A percentile compares a stretch with the other conserved stretches of the same genome.
phyloP scores from a whole-genome alignment of 2,113 vertebrate genomes.

The Phainopepla nitens region DNA sequence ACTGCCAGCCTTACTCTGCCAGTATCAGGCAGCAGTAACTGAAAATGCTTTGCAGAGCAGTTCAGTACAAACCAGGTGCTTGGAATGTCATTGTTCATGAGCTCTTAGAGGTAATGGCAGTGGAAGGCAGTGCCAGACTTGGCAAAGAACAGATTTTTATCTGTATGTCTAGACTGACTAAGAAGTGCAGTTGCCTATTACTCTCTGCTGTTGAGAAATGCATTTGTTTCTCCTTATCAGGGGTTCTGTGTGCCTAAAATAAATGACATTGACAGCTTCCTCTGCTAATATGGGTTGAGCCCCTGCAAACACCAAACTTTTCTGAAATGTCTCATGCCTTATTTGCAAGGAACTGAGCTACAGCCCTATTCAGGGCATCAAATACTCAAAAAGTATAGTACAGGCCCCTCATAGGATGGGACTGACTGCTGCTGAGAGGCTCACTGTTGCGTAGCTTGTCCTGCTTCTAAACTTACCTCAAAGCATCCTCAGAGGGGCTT shows the following conservation, averaged over 20 bases:
- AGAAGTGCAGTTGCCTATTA: not conserved
- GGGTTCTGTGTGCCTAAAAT: not conserved
- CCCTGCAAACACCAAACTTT: not conserved
- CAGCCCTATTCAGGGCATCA: not conserved
- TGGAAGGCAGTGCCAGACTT: not conserved
- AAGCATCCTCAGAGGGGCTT: not conserved
- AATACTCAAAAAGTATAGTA: not conserved
- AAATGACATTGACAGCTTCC: not conserved
- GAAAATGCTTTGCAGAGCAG: not conserved
- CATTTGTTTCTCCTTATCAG: not conserved
- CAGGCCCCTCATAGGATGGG: not conserved
- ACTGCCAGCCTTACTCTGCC: not conserved
- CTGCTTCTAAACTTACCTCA: not conserved
- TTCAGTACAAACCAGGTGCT: not conserved
- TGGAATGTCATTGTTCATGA: not conserved
- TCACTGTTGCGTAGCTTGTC: not conserved
- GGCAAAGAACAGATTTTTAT: not conserved
- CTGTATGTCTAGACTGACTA: not conserved
- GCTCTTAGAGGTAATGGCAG: not conserved
- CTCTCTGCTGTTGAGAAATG: not conserved
- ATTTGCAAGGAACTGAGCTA: not conserved
- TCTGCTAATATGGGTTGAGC: not conserved
- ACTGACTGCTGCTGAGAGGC: not conserved
- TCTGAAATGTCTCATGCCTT: not conserved
- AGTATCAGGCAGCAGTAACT: not conserved